These are phyloP conservation scores for Brachionus manjavacas DNA, from an alignment of 1,140 invertebrate species.

Conservation along the genomic window DNA sequence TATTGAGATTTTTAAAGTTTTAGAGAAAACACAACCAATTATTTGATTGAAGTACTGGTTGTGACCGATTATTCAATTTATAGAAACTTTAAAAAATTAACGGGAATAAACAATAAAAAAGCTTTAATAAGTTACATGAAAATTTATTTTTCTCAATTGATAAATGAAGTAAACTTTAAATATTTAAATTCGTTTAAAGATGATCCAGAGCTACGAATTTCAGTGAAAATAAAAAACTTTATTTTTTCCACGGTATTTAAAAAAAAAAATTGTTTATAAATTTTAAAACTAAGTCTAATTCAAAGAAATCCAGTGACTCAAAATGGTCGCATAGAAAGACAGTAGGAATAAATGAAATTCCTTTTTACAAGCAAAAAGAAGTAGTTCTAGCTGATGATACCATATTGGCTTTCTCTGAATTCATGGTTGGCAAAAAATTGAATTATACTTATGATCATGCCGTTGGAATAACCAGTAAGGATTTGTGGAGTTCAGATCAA, in stretches of 20 bases:
- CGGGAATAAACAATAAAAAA: not conserved
- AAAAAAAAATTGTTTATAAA: not conserved
- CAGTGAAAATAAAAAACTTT: conserved; percentile 8
- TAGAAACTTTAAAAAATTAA: not conserved
- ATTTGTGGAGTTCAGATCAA: conserved; percentile 7
- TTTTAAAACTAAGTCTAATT: not conserved
- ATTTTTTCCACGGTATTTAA: not conserved
- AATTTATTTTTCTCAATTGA: not conserved
- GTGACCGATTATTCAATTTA: conserved; percentile 1
- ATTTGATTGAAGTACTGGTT: not conserved
- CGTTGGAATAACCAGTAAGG: conserved; percentile 1
- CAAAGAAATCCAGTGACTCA: not conserved
- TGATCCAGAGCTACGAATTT: not conserved
- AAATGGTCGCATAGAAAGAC: not conserved
- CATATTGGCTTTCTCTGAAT: not conserved
- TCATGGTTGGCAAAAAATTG: not conserved
- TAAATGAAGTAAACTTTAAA: conserved; percentile 3
- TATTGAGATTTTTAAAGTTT: not conserved
- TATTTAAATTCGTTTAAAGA: conserved; percentile 20
- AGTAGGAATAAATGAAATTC: conserved; percentile 25
- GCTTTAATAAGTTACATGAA: not conserved
- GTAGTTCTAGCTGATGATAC: not conserved
- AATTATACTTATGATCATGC: conserved; percentile 29
- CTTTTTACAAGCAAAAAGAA: conserved; percentile 17
- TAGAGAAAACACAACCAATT: not conserved